Conservation (phyloP, 2,888 invertebrate species). For the Rotaria sp. region DNA sequence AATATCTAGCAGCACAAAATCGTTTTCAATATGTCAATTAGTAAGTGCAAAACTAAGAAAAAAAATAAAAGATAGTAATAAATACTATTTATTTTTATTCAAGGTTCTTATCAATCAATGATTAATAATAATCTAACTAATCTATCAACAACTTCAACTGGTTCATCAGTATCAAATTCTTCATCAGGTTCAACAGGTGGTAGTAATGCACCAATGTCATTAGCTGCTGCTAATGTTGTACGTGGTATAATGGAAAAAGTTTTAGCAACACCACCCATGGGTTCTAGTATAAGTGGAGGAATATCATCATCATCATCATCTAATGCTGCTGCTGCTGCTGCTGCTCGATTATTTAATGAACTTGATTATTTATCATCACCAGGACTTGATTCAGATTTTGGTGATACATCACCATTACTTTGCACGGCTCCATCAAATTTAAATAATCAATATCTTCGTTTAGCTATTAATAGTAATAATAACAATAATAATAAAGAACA, state of each 20-base stretch:
- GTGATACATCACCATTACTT: background rate
- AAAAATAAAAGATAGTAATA: too few species aligned
- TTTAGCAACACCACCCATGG: background rate
- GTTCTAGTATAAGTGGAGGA: background rate
- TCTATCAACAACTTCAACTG: background rate
- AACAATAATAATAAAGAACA: background rate
- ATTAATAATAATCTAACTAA: background rate
- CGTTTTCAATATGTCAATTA: background rate
- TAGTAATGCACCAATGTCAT: background rate
- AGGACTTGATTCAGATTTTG: background rate
- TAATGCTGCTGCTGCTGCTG: background rate
- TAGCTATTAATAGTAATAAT: background rate
- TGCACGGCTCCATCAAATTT: background rate
- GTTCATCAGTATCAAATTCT: background rate
- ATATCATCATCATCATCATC: background rate
- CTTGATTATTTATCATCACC: slow-evolving; percentile 20
- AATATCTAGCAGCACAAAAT: background rate
- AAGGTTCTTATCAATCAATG: background rate
- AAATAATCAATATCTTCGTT: background rate
- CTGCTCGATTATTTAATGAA: slow-evolving; percentile 28
- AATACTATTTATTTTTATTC: too few species aligned
- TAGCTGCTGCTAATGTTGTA: slow-evolving; percentile 17
- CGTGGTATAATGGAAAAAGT: slow-evolving; percentile 25
- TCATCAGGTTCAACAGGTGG: background rate
- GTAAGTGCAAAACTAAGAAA: background rate